Percentiles rank a stretch among this genome's conserved stretches.
Evolutionary conservation across 2,888 invertebrate species (phyloP).

Genomic region (Aspidiotus destructor): DNA sequence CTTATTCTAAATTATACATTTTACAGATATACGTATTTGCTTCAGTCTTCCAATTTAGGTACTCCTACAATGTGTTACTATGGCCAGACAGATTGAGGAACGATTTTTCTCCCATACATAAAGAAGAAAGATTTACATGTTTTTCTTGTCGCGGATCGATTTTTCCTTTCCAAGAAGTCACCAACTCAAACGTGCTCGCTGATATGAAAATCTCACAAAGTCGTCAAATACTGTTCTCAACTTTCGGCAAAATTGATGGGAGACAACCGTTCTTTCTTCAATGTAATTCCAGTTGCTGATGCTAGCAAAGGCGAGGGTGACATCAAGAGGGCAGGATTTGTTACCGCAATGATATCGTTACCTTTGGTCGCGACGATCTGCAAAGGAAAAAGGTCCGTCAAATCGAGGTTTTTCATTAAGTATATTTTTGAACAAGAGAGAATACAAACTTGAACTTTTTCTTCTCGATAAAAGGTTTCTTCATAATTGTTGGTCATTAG

Average conservation of each 20-base stretch:
- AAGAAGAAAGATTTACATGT: too few relatives aligned
- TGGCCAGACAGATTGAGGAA: too few relatives aligned
- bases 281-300: neutral
- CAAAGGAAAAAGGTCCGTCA: neutral
- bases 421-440: neutral
- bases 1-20: too few relatives aligned
- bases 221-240: neutral
- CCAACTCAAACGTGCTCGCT: too few relatives aligned
- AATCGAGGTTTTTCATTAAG: neutral
- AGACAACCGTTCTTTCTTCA: conserved; percentile 33
- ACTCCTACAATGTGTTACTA: too few relatives aligned
- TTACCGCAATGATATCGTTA: conserved; percentile 78
- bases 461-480: conserved; percentile 13
- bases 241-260: conserved; percentile 14
- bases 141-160: too few relatives aligned
- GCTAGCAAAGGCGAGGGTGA: conserved; percentile 41
- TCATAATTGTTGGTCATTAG: neutral
- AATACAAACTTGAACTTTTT: conserved; percentile 17
- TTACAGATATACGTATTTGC: too few relatives aligned
- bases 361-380: conserved; percentile 76
- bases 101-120: too few relatives aligned
- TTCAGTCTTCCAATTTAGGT: too few relatives aligned
- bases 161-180: too few relatives aligned
- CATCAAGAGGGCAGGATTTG: conserved; percentile 70
- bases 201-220: too few relatives aligned